phyloP scores from a whole-genome alignment of 2,888 invertebrate species.

The Leptinotarsa rubiginosa region DNA sequence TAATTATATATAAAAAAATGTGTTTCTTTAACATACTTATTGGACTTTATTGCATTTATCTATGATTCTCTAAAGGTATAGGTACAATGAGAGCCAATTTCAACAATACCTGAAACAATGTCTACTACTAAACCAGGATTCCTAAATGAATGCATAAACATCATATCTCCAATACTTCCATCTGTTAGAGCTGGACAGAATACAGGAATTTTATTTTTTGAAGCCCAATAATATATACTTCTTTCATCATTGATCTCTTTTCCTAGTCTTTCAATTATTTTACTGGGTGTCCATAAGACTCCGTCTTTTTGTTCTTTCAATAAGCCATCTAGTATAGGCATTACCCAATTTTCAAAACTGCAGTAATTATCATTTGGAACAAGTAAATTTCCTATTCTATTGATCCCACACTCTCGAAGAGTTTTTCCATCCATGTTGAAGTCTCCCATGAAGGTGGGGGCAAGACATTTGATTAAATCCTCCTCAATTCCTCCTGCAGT shows the following conservation, averaged over 20 bases:
- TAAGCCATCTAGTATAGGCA: conserved; percentile 92
- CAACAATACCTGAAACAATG: conserved; percentile 79
- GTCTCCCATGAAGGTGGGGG: conserved; percentile 93
- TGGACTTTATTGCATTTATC: background rate
- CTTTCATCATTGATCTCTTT: conserved; percentile 89
- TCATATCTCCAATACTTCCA: conserved; percentile 98
- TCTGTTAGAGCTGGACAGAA: conserved; percentile 98
- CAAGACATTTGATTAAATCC: conserved; percentile 98
- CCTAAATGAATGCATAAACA: conserved; percentile 96
- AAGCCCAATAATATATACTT: conserved; percentile 97
- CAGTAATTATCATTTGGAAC: conserved; percentile 99
- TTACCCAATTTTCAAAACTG: conserved; percentile 82
- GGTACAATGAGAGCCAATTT: background rate
- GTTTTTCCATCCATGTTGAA: conserved; percentile 85
- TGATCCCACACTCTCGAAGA: conserved; percentile 87
- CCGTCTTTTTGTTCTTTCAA: conserved; percentile 83
- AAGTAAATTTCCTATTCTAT: conserved; percentile 87
- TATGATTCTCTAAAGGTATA: background rate
- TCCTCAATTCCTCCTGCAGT: conserved; percentile 99
- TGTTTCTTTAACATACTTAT: too few relatives aligned
- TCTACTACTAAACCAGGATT: conserved; percentile 94
- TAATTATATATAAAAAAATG: too few relatives aligned
- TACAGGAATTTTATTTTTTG: conserved; percentile 95
- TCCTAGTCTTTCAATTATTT: conserved; percentile 85
- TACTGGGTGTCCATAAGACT: conserved; percentile 91